Base-by-base conservation (phyloP, 2,797 vertebrate genomes). In the Alcedo atthis region DNA sequence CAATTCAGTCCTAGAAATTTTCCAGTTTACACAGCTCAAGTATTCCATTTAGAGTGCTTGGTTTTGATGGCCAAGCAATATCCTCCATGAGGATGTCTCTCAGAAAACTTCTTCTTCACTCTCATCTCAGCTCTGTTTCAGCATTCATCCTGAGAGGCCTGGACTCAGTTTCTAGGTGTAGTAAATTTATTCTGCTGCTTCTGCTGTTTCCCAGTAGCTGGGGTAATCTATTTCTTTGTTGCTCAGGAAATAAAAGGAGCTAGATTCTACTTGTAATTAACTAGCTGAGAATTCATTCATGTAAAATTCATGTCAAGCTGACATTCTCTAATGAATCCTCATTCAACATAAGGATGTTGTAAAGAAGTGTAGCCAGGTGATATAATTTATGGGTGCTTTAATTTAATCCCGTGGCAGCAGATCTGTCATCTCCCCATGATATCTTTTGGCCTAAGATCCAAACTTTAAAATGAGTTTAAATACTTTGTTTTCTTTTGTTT, bases 251-350 rank as follows among this genome's bases (percentile, higher is more conserved):
- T 74, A 63, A 26, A 63, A 76, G 79, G n/a, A 83, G 33, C 28
- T 46, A 53, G 28, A 54, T 84, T 90, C 49, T 77, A 46, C 75
- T 61, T 85, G 71, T 80, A 96, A 95, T 94, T 90, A 94, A 70
- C 53, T 63, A 73, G 43, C 32, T 57, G 78, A 93, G 53, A 90
- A 86, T 94, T 86, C 86, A 70, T 75, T 94, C 78, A 89, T 95
- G 78, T 62, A 94, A 95, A 90, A 94, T 93, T 95, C 78, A 93
- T 77, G 68, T 68, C 62, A 90, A 88, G 45, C 57, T 94, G 95
- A 89, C 76, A 82, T 90, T 89, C 25, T 85, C 8, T 91, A 94
- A 93, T 94, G 92, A 91, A 84, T 74, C 63, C 76, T 79, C 9
- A 3, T 79, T 92, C 74, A 76, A 6, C n/a, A 64, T 26, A 61